Base-by-base conservation (phyloP, 1,140 invertebrate species). In the Zaprionus inermis region DNA sequence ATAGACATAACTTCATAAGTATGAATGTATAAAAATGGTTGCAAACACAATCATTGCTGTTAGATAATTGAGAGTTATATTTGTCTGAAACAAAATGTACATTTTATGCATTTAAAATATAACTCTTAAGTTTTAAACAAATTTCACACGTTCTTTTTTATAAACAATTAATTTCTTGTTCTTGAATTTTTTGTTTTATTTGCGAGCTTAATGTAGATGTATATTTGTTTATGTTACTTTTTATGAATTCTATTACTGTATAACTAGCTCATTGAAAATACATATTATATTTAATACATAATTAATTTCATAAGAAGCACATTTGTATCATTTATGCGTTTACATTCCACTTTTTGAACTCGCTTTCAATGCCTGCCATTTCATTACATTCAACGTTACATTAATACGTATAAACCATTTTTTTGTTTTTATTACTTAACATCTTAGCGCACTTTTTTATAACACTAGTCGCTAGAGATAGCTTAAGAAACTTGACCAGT, bases 281-380 rank as follows among this genome's bases (percentile, higher is more conserved):
- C 69, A 86, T 78, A 64, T 69, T 69, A 66, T 65, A 54, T 73
- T 79, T 61, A 69, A 78, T 78, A 83, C 59, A 78, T 82, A 72
- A 61, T 78, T 83, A 75, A 72, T 89, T 72, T 88, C 84, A 89
- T 88, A 88, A 89, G 84, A 88, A 88, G 84, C 84, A 88, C 84
- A 84, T 79, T 81, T 76, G 74, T 73, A 70, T 89, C 67, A 75
- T 78, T 89, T 88, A 84, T 86, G 82, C 82, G 83, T 86, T 88
- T 86, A 82, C 79, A 88, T 82, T 88, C 61, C 79, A 82, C 56
- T 88, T 70, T 75, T 88, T 88, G 83, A 88, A 88, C 84, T 89
- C 64, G 73, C 76, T 77, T 72, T 63, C 65, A 56, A 60, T 71
- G 36, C 58, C 24, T 63, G 58, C 54, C 54, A 64, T 30, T 24